Base-by-base conservation (phyloP, 2,113 vertebrate genomes). In the Crotalus helleri region DNA sequence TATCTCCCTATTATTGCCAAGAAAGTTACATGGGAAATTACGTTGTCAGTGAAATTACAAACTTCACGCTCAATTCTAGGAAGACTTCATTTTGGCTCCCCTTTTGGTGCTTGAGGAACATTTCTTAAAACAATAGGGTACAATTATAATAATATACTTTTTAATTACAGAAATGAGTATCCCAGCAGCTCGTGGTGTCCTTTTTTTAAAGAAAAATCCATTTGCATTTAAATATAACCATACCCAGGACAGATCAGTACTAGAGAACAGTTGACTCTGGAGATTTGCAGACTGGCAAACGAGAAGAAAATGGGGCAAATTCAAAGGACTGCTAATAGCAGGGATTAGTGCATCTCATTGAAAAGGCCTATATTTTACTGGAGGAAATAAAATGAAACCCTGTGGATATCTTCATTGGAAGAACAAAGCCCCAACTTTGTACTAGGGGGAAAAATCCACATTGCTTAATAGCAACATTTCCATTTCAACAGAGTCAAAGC, bases 341-440 rank as follows among this genome's bases (percentile, higher is more conserved):
- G 91, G 86, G 87, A 92, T 92, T 88, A 92, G 23, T 74, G 59
- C 23, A 19, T 92, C 91, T 92, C 91, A 46, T 19, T 89, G 91
- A 92, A 92, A 89, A 53, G 91, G 33, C 87, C 29, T 88, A 55
- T 74, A 81, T 53, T 92, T 92, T 55, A 88, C 87, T 15, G 7
- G 24, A n/a, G 86, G 87, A 64, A 92, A 74, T 89, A 88, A 74
- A 74, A 87, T 55, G 91, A 92, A 55, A 53, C 15, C 91, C 87
- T 74, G 59, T 46, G 69, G 87, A 81, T 88, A 46, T n/a, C 51
- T 33, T 88, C 51, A 88, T n/a, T 64, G 55, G 61, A 19, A 24
- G 8, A 87, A 92, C 87, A 89, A 92, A 92, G 33, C 87, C 61
- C 61, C n/a, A 74, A n/a, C n/a, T n/a, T n/a, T n/a, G n/a, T n/a